Percentiles rank a stretch among this genome's conserved stretches.
Conservation (phyloP, 2,113 vertebrate species). For the Psophia crepitans region DNA sequence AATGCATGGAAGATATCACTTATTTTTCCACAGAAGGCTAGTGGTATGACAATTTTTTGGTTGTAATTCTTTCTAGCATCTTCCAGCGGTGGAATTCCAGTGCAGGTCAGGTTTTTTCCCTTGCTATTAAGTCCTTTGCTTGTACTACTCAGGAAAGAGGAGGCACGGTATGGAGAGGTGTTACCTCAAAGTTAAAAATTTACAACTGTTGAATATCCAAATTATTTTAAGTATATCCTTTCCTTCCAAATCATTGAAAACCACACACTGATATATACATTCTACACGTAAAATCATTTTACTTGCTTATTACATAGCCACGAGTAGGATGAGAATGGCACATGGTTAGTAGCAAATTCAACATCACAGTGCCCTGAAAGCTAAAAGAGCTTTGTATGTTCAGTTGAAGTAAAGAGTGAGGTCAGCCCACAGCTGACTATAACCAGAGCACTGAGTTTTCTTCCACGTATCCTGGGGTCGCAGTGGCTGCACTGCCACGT, state of each 20-base stretch:
- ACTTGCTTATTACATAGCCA: background rate
- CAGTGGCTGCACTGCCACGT: background rate
- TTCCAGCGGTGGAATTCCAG: background rate
- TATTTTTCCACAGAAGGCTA: background rate
- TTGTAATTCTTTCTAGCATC: background rate
- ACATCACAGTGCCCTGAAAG: background rate
- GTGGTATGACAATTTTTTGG: accelerated
- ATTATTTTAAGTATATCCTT: background rate
- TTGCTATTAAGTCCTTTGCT: background rate
- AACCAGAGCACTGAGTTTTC: background rate
- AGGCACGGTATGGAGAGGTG: background rate
- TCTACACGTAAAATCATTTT: background rate
- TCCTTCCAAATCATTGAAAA: background rate
- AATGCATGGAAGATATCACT: accelerated
- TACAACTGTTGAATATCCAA: background rate
- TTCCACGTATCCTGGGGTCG: accelerated
- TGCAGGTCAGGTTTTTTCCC: background rate
- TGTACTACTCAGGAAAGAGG: background rate
- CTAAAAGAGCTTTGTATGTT: background rate
- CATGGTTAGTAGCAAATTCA: background rate
- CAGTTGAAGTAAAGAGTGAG: background rate
- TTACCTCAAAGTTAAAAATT: background rate
- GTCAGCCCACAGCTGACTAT: background rate
- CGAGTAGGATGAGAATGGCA: background rate
- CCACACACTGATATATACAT: background rate